phyloP scores from a whole-genome alignment of 2,888 invertebrate genomes.

The Taenaris catops region DNA sequence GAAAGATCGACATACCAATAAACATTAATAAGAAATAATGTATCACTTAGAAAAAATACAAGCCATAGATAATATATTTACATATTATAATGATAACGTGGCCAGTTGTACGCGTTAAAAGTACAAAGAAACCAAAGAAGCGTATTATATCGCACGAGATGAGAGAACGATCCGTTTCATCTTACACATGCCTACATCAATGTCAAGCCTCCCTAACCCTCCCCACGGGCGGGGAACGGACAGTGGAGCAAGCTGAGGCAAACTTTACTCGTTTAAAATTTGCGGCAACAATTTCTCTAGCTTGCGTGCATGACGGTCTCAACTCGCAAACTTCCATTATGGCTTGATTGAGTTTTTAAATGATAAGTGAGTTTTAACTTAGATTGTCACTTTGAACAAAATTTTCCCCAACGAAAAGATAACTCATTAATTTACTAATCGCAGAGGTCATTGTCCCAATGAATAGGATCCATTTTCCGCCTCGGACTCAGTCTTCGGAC shows the following conservation, averaged over 20 bases:
- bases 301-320: conserved; percentile 57
- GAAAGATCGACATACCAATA: no score
- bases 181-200: conserved; percentile 54
- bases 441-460: no score
- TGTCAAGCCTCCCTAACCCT: conserved; percentile 33
- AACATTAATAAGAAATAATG: no score
- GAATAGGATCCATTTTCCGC: no score
- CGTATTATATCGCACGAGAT: conserved; percentile 4
- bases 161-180: conserved; percentile 23
- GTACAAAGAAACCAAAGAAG: conserved; percentile 4
- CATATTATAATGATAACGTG: neutral
- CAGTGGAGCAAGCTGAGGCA: conserved; percentile 62
- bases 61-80: no score
- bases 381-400: no score
- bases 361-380: conserved; percentile 25
- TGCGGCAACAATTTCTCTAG: conserved; percentile 56
- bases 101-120: conserved; percentile 1
- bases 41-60: no score
- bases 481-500: no score
- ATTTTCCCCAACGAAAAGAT: no score
- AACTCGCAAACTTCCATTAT: conserved; percentile 59
- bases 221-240: conserved; percentile 41
- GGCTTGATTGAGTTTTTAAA: conserved; percentile 48
- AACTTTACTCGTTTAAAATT: conserved; percentile 75
- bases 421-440: no score